phyloP scores from a whole-genome alignment of 2,797 vertebrate species.

The Huso huso region DNA sequence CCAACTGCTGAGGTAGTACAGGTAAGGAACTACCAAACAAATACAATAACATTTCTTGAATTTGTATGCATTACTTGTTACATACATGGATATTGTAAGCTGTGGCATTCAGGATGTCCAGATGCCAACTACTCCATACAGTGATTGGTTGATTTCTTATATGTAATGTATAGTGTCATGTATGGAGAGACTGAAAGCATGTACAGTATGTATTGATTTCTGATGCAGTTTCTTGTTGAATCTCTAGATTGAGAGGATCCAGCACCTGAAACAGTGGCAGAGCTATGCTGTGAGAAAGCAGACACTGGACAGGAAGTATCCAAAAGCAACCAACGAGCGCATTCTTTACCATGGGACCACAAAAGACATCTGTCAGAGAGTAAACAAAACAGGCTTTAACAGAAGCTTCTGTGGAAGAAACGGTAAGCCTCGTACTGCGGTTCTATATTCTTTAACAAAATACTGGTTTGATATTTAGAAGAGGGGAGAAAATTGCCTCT shows the following conservation, averaged over 20 bases:
- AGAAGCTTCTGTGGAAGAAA: constrained; percentile 48
- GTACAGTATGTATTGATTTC: not conserved
- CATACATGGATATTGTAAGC: too few species aligned
- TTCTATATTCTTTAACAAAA: too few species aligned
- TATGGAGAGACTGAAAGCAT: not conserved
- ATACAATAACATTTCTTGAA: not conserved
- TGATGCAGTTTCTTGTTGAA: not conserved
- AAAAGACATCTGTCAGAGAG: constrained; percentile 35
- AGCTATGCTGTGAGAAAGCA: constrained; percentile 40
- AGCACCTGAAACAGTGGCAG: constrained; percentile 38
- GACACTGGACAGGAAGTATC: constrained; percentile 37
- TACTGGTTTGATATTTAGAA: too few species aligned
- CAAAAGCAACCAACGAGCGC: constrained; percentile 28
- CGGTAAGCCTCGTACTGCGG: constrained; percentile 20
- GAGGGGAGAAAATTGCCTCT: too few species aligned
- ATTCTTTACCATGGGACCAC: constrained; percentile 44
- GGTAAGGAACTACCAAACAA: constrained; percentile 21
- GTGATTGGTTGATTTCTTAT: too few species aligned
- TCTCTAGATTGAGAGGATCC: constrained; percentile 42
- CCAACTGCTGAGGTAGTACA: constrained; percentile 24
- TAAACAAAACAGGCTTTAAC: constrained; percentile 43
- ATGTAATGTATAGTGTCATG: too few species aligned
- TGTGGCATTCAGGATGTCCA: too few species aligned
- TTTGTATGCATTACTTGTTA: too few species aligned
- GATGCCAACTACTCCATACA: too few species aligned